Evolutionary conservation across 2,797 vertebrate species (phyloP), one percentile per base, ranked within the genome.

Genomic region (Carduelis carduelis): DNA sequence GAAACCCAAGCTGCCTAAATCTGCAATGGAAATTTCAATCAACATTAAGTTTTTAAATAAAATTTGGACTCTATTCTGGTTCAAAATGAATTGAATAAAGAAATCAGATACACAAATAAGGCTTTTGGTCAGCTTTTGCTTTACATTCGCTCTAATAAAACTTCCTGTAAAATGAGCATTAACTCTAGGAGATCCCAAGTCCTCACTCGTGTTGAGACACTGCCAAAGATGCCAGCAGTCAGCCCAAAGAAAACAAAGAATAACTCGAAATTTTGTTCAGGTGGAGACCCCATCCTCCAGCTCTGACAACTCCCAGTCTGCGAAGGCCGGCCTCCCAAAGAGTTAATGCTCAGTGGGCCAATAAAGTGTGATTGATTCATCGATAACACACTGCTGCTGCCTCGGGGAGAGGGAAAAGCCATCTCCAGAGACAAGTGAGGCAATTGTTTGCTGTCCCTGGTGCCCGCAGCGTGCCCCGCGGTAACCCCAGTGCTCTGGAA

Each of bases 401-500:
- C 94, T 80, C 78, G 32, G 82, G 93, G 84, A 94, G 86, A 96
- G 94, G 95, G 70, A 71, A 87, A 76, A 97, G 93, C 90, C 97
- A 89, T 83, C 65, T 94, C 94, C 9, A 66, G 95, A 98, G 97
- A 98, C 98, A 98, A 98, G 96, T 21, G 69, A 96, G 88, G 95
- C 97, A 90, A 98, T 98, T 98, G 98, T 98, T 94, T 97, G 96
- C 96, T 92, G 94, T 94, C 97, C 91, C 91, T 95, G 84, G 27
- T 97, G 97, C 72, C 96, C 84, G 46, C 86, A 53, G 82, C 92
- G 96, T 97, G 98, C 97, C 98, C 98, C 95, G 97, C 97, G 96
- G 97, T 98, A 97, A 98, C 98, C 98, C 97, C 97, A 70, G 21
- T 82, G 97, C 98, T 98, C 98, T 93, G 95, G 92, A 97, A 97